Evolutionary conservation across 1,140 invertebrate species (phyloP), one percentile per base, ranked within the genome.

Genomic region (Neomicropteryx cornuta): DNA sequence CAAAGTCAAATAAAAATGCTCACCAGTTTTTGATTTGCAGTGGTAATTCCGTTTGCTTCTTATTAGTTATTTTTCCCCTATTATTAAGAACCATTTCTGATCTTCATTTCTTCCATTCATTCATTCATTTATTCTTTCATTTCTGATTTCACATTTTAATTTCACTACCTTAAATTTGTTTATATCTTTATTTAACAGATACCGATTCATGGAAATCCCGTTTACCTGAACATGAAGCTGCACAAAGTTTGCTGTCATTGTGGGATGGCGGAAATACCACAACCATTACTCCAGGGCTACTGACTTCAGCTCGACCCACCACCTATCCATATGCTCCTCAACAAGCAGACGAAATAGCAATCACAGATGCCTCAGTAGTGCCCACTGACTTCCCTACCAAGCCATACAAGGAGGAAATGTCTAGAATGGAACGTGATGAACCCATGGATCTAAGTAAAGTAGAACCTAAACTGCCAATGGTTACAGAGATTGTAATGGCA

Each of bases 151-250:
- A n/a, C n/a, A n/a, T n/a, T n/a, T n/a, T n/a, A n/a, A n/a, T n/a
- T n/a, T n/a, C n/a, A n/a, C n/a, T n/a, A n/a, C n/a, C n/a, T n/a
- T n/a, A n/a, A n/a, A n/a, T n/a, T n/a, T n/a, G n/a, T n/a, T n/a
- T n/a, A n/a, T n/a, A n/a, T 16, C 46, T 47, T 39, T 14, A 37
- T 58, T 19, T 45, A 60, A 36, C 55, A 75, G 71, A 73, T 51
- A 72, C 71, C 2, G 72, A 74, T 48, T 64, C 68, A 18, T 71
- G 59, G 35, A 74, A 74, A 49, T 73, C 74, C 3, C 64, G 75
- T 13, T 53, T 76, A 33, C 71, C 83, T 43, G 88, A 93, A 55
- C 83, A 88, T 47, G 90, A 94, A 66, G 88, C 87, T 2, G 89
- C 88, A 0, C 78, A 83, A 41, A 86, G 89, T 53, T 60, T 95